These are phyloP conservation scores for Hemithea aestivaria DNA, from an alignment of 2,888 invertebrate species.

Conservation along the genomic window DNA sequence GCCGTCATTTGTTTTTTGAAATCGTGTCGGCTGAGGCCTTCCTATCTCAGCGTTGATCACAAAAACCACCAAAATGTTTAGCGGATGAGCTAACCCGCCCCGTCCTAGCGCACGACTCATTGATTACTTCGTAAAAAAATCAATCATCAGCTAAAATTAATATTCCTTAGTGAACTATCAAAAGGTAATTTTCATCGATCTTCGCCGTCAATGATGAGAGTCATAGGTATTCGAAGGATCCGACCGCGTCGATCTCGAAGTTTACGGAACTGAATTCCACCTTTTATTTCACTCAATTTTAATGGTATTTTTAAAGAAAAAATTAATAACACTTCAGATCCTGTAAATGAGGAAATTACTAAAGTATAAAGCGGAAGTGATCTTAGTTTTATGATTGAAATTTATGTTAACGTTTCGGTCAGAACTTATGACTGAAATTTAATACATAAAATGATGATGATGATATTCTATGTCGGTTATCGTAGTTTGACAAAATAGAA, in stretches of 20 bases:
- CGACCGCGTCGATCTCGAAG: constrained; percentile 1
- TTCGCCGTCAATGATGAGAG: constrained; percentile 11
- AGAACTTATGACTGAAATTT: too few relatives aligned
- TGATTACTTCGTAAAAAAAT: constrained; percentile 73
- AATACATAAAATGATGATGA: too few relatives aligned
- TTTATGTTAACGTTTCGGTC: constrained; percentile 5
- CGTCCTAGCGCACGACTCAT: constrained; percentile 70
- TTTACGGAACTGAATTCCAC: too few relatives aligned
- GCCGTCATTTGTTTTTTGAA: constrained; percentile 64
- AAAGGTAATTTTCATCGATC: constrained; percentile 34
- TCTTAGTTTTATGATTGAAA: neutral
- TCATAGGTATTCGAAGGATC: constrained; percentile 19
- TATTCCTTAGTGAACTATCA: constrained; percentile 53
- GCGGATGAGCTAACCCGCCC: constrained; percentile 76
- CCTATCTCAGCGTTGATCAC: constrained; percentile 56
- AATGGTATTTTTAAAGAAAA: too few relatives aligned
- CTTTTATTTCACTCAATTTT: too few relatives aligned
- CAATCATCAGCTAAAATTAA: constrained; percentile 69
- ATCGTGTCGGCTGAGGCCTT: constrained; percentile 72
- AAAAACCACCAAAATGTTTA: constrained; percentile 74
- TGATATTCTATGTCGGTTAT: too few relatives aligned
- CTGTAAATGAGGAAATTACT: neutral
- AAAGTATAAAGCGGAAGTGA: too few relatives aligned
- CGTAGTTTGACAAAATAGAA: too few relatives aligned
- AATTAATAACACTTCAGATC: too few relatives aligned